Base-by-base conservation (phyloP, 2,888 invertebrate species). In the Scaptodrosophila latifasciaeformis region DNA sequence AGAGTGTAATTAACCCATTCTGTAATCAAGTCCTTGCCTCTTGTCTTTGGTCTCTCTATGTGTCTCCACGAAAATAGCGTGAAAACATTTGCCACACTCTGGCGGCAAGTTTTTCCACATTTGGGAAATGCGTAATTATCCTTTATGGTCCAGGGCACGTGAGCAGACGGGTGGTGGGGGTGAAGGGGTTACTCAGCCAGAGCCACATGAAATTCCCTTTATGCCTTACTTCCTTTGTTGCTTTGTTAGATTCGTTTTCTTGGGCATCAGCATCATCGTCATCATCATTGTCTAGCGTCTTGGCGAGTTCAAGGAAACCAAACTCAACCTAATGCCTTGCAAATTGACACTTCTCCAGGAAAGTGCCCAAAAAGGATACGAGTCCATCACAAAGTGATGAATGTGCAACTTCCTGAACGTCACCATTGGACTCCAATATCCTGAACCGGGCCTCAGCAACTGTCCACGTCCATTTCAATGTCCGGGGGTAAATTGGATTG, bases 301-400 rank as follows among this genome's bases (percentile, higher is more conserved):
- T 27, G 31, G 19, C 49, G 53, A 51, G 49, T 40, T 50, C 39
- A 63, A 48, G 49, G 52, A 29, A 45, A 54, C 29, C 54, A n/a
- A 64, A 39, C 47, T 61, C 63, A 40, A 66, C 27, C 54, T 76
- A 79, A 76, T 79, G 67, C 66, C 61, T 76, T 65, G 75, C 80
- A 76, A 76, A 76, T 76, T 76, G 75, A 70, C 75, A 79, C 80
- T 75, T 71, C 65, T 55, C 58, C 43, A 35, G 27, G 34, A 34
- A 37, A n/a, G 18, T 31, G 19, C 21, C 19, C 35, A 19, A 10
- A 21, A 21, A 18, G 35, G 39, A 47, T 47, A 44, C 30, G 40
- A 65, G 67, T 72, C 59, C 77, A 70, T 72, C 77, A 67, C 61
- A 66, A 61, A 76, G 80, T 76, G 75, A 76, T 76, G 80, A 76